These are phyloP conservation scores for Dendroctonus valens DNA, from an alignment of 1,140 invertebrate species.

Conservation along the genomic window DNA sequence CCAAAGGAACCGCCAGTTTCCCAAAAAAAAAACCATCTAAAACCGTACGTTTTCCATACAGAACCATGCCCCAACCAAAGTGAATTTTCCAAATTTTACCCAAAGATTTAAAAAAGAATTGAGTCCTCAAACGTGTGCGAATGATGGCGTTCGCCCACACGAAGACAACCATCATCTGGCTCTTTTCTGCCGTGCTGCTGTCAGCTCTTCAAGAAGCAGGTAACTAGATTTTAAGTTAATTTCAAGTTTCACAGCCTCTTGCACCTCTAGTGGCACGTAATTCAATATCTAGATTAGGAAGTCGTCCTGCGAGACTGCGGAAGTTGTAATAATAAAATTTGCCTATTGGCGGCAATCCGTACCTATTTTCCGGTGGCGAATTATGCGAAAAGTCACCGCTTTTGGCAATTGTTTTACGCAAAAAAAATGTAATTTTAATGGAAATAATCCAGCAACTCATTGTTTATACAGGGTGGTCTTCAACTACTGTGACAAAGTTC, in stretches of 20 bases:
- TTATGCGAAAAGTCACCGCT: too few relatives aligned
- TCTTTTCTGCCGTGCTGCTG: constrained; percentile 2
- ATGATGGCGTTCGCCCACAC: background rate
- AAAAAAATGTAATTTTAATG: too few relatives aligned
- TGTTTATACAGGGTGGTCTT: too few relatives aligned
- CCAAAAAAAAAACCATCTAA: background rate
- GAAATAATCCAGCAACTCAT: too few relatives aligned
- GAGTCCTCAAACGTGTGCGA: background rate
- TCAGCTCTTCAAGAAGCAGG: constrained; percentile 8
- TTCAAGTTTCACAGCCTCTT: constrained; percentile 16
- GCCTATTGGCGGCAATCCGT: too few relatives aligned
- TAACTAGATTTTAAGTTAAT: constrained; percentile 20
- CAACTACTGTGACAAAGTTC: too few relatives aligned
- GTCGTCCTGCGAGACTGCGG: constrained; percentile 3
- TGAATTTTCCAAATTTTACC: background rate
- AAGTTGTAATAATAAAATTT: background rate
- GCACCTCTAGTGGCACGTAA: constrained; percentile 1
- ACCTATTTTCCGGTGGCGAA: too few relatives aligned
- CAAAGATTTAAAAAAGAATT: background rate
- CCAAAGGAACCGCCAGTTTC: background rate
- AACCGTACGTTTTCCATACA: background rate
- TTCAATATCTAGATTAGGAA: constrained; percentile 14
- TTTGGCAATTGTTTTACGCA: too few relatives aligned
- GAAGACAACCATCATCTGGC: constrained; percentile 6
- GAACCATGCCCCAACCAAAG: too few relatives aligned